These are phyloP conservation scores for Neuroterus valhalla DNA, from an alignment of 1,140 invertebrate genomes.

Conservation along the genomic window DNA sequence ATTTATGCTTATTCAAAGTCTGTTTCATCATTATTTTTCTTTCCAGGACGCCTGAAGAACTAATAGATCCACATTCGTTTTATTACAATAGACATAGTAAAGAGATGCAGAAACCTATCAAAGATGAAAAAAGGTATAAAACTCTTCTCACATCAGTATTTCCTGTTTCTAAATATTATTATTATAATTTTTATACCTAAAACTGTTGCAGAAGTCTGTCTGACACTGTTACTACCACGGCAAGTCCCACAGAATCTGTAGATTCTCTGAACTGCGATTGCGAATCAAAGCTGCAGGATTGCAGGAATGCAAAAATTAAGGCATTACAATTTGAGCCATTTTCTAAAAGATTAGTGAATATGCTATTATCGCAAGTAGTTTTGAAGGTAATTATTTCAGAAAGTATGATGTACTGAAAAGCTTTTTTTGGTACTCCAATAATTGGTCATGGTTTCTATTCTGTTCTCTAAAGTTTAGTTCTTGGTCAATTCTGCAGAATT, in stretches of 20 bases:
- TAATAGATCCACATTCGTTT: slow-evolving; percentile 60
- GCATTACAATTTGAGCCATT: slow-evolving; percentile 50
- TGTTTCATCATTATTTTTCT: slow-evolving; percentile 18
- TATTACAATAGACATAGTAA: slow-evolving; percentile 47
- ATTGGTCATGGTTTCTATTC: too few relatives aligned
- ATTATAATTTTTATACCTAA: background rate
- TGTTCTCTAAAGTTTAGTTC: too few relatives aligned
- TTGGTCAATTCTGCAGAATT: too few relatives aligned
- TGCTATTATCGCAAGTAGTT: slow-evolving; percentile 51
- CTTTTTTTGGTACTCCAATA: background rate
- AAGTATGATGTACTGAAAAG: slow-evolving; percentile 1
- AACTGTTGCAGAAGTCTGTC: background rate
- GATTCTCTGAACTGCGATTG: background rate
- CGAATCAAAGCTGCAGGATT: slow-evolving; percentile 38
- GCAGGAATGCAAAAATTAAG: background rate
- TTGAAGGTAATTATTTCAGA: slow-evolving; percentile 51
- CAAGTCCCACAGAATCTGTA: background rate
- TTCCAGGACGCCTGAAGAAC: slow-evolving; percentile 44
- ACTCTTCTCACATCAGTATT: background rate
- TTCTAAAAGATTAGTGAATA: slow-evolving; percentile 57
- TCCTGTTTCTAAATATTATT: slow-evolving; percentile 8
- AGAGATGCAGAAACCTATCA: slow-evolving; percentile 32
- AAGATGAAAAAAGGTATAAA: background rate
- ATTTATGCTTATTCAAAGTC: background rate
- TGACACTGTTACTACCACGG: background rate